phyloP scores from a whole-genome alignment of 2,888 invertebrate species.

The Platerodrilus igneus region DNA sequence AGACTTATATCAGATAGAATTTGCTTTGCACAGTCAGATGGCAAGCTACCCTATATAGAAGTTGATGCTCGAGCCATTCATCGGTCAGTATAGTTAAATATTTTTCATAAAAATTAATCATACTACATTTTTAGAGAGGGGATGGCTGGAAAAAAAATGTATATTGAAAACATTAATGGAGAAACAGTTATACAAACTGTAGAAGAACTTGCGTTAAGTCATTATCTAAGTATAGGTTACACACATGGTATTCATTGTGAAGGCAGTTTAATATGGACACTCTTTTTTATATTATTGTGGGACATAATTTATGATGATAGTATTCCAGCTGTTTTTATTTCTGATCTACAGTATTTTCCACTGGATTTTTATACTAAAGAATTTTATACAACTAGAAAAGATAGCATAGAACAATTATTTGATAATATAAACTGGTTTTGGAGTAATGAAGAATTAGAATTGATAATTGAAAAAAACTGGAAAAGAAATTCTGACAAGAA shows the following conservation, averaged over 20 bases:
- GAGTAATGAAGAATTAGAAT: slow-evolving; percentile 47
- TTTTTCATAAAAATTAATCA: slow-evolving; percentile 1
- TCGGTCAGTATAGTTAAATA: slow-evolving; percentile 24
- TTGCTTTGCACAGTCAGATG: slow-evolving; percentile 5
- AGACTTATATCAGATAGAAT: slow-evolving; percentile 7
- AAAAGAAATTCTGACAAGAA: slow-evolving; percentile 38
- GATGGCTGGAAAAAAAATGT: slow-evolving; percentile 39
- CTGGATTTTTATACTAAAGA: slow-evolving; percentile 63
- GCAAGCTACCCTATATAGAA: slow-evolving; percentile 25
- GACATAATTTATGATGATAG: slow-evolving; percentile 62
- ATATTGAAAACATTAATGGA: slow-evolving; percentile 32
- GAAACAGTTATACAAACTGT: slow-evolving; percentile 49
- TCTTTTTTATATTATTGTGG: slow-evolving; percentile 61
- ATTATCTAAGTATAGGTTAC: slow-evolving; percentile 51
- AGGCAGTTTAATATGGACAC: slow-evolving; percentile 34
- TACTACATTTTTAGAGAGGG: slow-evolving; percentile 17
- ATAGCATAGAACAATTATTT: slow-evolving; percentile 55
- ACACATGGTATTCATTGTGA: slow-evolving; percentile 47
- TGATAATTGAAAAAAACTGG: slow-evolving; percentile 52
- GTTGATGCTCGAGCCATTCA: slow-evolving; percentile 28
- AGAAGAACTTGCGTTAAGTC: slow-evolving; percentile 53
- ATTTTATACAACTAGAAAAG: slow-evolving; percentile 64
- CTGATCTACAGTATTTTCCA: slow-evolving; percentile 63
- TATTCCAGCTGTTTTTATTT: slow-evolving; percentile 58
- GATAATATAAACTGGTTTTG: slow-evolving; percentile 41